Base-by-base conservation (phyloP, 1,140 invertebrate genomes). In the Drosophila lowei region DNA sequence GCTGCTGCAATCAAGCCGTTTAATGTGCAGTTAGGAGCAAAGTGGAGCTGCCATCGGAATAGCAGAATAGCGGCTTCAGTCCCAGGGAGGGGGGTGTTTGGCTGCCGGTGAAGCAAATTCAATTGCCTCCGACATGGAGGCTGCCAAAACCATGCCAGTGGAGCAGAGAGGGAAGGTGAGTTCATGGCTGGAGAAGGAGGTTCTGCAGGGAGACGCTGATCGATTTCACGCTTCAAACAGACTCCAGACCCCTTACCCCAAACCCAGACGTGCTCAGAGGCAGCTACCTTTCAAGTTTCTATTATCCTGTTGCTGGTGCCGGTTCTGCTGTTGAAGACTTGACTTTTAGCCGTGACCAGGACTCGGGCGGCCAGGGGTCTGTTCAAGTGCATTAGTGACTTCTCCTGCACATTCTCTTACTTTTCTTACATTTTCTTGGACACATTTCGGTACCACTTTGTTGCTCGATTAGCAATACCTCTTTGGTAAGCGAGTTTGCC, bases 11-110 rank as follows among this genome's bases (percentile, higher is more conserved):
- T 80, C 81, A 84, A 86, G 77, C 64, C 70, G 65, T 80, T 80
- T 85, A 85, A 85, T 86, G 77, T 86, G 73, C 81, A 86, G 80
- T 86, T 85, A 77, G 65, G 63, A 74, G 72, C 67, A 79, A 73
- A 77, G 56, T 80, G 80, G 63, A 67, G 56, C 53, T 52, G 43
- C 59, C 73, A 60, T 62, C 44, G 43, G 55, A 62, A 18, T 18
- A 18, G 18, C 18, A 2, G 18, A 18, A 78, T 56, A 58, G 59
- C 43, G 43, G 9, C 34, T 47, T 57, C 53, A 46, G 28, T 54
- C 73, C 50, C 50, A 48, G 49, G 49, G 53, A 55, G 61, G 23
- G n/a, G 49, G 55, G 41, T 6, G 6, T 9, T 13, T 38, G 25
- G 21, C 44, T 28, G 55, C 7, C 43, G 48, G 62, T 43, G 49